Conservation (phyloP, 1,140 invertebrate genomes). For the Apocrypta bakeri region DNA sequence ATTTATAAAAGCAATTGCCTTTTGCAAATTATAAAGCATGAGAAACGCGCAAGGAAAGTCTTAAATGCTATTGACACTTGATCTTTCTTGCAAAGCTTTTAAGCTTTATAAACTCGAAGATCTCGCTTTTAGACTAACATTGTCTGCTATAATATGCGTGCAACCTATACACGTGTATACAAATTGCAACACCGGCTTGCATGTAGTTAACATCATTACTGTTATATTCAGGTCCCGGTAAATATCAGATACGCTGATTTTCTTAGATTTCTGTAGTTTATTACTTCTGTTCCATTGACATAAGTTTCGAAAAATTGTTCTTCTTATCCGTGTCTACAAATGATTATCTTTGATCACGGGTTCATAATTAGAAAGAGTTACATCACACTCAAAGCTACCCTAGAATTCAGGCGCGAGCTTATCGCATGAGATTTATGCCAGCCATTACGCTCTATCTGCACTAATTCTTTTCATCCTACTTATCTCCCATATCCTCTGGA, state of each 20-base stretch:
- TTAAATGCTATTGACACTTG: neutral
- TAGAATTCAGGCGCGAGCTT: neutral
- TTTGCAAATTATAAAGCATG: neutral
- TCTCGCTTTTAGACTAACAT: slow-evolving; percentile 15
- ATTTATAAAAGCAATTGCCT: neutral
- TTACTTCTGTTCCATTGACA: too few species aligned
- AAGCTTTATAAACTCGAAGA: neutral
- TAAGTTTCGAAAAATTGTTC: neutral
- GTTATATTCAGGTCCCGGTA: neutral
- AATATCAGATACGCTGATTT: neutral
- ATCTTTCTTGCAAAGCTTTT: neutral
- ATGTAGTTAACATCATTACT: neutral
- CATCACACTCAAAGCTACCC: neutral
- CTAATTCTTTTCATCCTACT: slow-evolving; percentile 9
- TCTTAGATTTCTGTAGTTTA: too few species aligned
- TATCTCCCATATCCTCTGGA: slow-evolving; percentile 1
- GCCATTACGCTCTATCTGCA: slow-evolving; percentile 15
- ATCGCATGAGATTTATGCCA: neutral
- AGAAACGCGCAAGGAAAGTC: neutral
- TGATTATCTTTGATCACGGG: neutral
- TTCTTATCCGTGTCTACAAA: neutral
- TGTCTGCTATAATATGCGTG: neutral
- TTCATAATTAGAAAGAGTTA: neutral
- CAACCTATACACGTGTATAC: neutral
- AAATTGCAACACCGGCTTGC: neutral